Base-by-base conservation (phyloP, 2,797 vertebrate species). In the Manis crassicaudata region DNA sequence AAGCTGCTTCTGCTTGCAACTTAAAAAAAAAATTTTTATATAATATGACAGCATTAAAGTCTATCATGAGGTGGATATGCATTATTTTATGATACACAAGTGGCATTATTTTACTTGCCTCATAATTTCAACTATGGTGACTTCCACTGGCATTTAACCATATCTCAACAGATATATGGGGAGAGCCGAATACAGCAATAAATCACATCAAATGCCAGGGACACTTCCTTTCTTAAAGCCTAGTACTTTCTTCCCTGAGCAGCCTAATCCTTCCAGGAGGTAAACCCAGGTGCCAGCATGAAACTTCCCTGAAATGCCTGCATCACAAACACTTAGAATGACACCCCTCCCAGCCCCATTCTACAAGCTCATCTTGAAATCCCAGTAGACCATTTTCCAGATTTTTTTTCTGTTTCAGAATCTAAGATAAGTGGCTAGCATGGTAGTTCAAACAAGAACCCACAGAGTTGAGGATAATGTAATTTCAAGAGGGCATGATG, bases 401-500 rank as follows among this genome's bases (percentile, higher is more conserved):
- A 13, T 25, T 56, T 37, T 14, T 13, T 40, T n/a, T 35, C 72
- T 16, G 46, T 63, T 92, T 37, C 52, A 87, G 40, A 97, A 89
- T 17, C 27, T 21, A 56, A 90, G 83, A 37, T 46, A 80, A 80
- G 67, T 2, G 17, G 20, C 60, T 70, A 27, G 68, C 93, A 68
- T 89, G 54, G 20, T 3, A 4, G 52, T 3, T 1, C 23, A 60
- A 68, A 13, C 62, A 60, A 75, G 50, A 65, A 88, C 72, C 79
- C 90, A 11, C 0, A 0, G 79, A 16, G 46, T 56, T 79, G 35
- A 96, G 60, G 77, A 76, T 13, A 60, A 73, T 0, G 0, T 18
- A 1, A 70, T 93, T 96, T 87, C 50, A 6, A 75, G 92, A 56
- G n/a, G 63, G 86, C 95, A 11, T 6, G 58, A 91, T 94, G n/a